Conservation (phyloP, 2,888 invertebrate species). For the Tridacna crocea region DNA sequence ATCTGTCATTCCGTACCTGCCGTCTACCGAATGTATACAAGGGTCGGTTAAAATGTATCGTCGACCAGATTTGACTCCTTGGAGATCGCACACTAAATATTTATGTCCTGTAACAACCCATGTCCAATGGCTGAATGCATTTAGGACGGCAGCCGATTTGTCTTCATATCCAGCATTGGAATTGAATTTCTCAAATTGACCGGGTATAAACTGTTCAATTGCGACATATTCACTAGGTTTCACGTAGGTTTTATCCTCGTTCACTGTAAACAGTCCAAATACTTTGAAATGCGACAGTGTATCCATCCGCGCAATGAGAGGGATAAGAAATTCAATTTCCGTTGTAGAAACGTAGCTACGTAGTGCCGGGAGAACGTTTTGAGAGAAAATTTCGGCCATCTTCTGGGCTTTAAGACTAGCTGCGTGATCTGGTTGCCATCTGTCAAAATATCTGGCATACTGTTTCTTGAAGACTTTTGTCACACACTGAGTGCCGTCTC, state of each 20-base stretch:
- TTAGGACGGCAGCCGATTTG: slow-evolving; percentile 43
- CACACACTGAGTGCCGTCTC: slow-evolving; percentile 57
- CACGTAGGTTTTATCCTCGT: slow-evolving; percentile 50
- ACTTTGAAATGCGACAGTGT: slow-evolving; percentile 57
- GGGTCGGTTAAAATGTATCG: slow-evolving; percentile 60
- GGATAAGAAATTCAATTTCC: slow-evolving; percentile 53
- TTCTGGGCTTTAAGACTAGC: slow-evolving; percentile 55
- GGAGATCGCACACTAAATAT: slow-evolving; percentile 60
- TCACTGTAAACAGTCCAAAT: slow-evolving; percentile 52
- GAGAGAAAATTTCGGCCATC: slow-evolving; percentile 49
- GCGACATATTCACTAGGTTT: slow-evolving; percentile 54
- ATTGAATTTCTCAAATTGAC: slow-evolving; percentile 60
- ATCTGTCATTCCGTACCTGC: slow-evolving; percentile 61
- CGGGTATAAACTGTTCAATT: slow-evolving; percentile 60
- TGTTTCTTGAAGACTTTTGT: slow-evolving; percentile 61
- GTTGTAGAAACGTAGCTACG: slow-evolving; percentile 40
- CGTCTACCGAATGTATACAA: slow-evolving; percentile 58
- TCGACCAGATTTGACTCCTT: slow-evolving; percentile 56
- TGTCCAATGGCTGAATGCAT: slow-evolving; percentile 65
- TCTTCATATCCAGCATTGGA: slow-evolving; percentile 59
- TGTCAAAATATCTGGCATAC: slow-evolving; percentile 55
- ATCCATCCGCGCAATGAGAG: slow-evolving; percentile 60
- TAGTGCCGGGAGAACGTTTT: slow-evolving; percentile 39
- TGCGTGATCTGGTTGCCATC: slow-evolving; percentile 57
- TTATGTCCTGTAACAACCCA: slow-evolving; percentile 59